A percentile compares a stretch with the other conserved stretches of the same genome.
These are phyloP conservation scores for Spondyliosoma cantharus DNA, from an alignment of 2,797 vertebrate species.

Conservation along the genomic window DNA sequence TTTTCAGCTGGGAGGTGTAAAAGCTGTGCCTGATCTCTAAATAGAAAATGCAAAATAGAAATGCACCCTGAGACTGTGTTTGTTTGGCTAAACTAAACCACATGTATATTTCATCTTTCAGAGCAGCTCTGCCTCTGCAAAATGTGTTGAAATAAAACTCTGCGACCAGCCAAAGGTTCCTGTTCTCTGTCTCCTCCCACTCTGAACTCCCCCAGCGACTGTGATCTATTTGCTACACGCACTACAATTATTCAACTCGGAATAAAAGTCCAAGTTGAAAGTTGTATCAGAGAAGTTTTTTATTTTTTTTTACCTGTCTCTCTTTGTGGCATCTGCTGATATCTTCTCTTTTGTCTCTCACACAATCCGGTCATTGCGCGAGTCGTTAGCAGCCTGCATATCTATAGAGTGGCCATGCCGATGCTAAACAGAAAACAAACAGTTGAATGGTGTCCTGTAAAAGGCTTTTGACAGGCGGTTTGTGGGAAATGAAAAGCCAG, in stretches of 20 bases:
- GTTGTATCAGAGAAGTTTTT: neutral
- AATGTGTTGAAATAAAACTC: conserved; percentile 1
- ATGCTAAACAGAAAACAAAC: conserved; percentile 62
- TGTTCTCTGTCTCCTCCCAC: neutral
- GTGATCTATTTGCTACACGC: neutral
- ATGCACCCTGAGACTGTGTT: neutral
- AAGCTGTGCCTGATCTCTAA: neutral
- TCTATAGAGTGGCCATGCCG: conserved; percentile 61
- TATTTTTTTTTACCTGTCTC: conserved; percentile 11
- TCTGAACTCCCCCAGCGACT: neutral
- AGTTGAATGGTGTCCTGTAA: conserved; percentile 41
- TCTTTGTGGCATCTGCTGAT: conserved; percentile 29
- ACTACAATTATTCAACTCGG: neutral
- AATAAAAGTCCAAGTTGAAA: neutral
- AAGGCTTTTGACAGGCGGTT: conserved; percentile 71
- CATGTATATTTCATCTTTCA: neutral
- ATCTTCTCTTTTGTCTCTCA: conserved; percentile 29
- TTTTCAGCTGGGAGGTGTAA: too few species aligned
- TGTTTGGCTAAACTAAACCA: neutral
- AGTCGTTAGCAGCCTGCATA: conserved; percentile 17
- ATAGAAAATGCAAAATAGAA: too few species aligned
- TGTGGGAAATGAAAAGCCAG: conserved; percentile 68
- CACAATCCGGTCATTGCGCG: neutral
- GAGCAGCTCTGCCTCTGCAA: neutral
- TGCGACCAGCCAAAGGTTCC: neutral